phyloP scores from a whole-genome alignment of 2,888 invertebrate genomes.

The Cosmia trapezina region DNA sequence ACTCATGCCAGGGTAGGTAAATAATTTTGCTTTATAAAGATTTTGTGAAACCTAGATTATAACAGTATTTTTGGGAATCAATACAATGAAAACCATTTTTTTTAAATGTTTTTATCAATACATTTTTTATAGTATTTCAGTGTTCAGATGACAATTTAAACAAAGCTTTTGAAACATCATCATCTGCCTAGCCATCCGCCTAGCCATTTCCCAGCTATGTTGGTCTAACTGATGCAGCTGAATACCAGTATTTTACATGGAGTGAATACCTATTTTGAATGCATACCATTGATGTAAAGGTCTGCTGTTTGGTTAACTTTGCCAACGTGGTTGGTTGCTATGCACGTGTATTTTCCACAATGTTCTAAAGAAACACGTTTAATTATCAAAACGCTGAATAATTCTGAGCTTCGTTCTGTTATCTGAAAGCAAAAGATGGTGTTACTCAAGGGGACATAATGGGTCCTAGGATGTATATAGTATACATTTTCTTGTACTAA shows the following conservation, averaged over 20 bases:
- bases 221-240: too few species aligned
- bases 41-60: neutral
- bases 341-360: slow-evolving; percentile 93
- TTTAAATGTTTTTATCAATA: neutral
- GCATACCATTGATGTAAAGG: slow-evolving; percentile 93
- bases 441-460: slow-evolving; percentile 35
- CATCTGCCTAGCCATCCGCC: too few species aligned
- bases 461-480: slow-evolving; percentile 11
- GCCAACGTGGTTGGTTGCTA: slow-evolving; percentile 93
- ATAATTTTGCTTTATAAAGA: too few species aligned
- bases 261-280: neutral
- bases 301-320: slow-evolving; percentile 93
- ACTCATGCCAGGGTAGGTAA: neutral
- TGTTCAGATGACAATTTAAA: neutral
- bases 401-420: slow-evolving; percentile 92
- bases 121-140: neutral
- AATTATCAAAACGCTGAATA: slow-evolving; percentile 93
- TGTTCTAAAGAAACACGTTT: slow-evolving; percentile 93
- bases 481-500: too few species aligned
- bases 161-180: neutral
- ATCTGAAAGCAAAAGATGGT: slow-evolving; percentile 81
- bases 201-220: too few species aligned
- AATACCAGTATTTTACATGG: too few species aligned
- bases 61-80: neutral
- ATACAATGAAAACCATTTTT: too few species aligned